phyloP scores from a whole-genome alignment of 2,888 invertebrate species.

The Acronicta alni region DNA sequence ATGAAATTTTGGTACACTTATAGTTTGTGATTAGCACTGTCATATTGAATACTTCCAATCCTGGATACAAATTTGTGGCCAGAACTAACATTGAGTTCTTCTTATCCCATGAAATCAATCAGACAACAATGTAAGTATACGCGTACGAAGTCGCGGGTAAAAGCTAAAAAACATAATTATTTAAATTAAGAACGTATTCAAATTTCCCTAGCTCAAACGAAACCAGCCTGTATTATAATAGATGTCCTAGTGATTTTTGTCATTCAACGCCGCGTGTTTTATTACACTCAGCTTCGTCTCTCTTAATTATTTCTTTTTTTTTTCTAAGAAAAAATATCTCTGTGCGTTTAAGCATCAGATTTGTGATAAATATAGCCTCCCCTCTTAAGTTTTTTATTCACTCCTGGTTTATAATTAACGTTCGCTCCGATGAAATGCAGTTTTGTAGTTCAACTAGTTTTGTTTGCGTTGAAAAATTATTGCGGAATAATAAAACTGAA shows the following conservation, averaged over 20 bases:
- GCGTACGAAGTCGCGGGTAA: too few relatives aligned
- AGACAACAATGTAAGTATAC: too few relatives aligned
- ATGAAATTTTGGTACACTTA: too few relatives aligned
- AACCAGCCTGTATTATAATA: conserved; percentile 48
- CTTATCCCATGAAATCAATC: too few relatives aligned
- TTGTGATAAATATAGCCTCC: conserved; percentile 83
- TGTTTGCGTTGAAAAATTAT: conserved; percentile 20
- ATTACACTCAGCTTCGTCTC: conserved; percentile 82
- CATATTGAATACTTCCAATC: too few relatives aligned
- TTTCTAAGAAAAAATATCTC: conserved; percentile 75
- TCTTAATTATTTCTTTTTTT: conserved; percentile 85
- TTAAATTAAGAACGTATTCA: neutral
- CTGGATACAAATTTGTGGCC: too few relatives aligned
- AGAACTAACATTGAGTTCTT: too few relatives aligned
- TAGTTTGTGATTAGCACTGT: too few relatives aligned
- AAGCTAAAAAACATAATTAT: too few relatives aligned
- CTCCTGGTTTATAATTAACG: conserved; percentile 49
- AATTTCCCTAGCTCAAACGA: conserved; percentile 10
- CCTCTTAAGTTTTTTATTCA: conserved; percentile 71
- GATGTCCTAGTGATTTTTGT: conserved; percentile 71
- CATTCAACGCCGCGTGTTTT: conserved; percentile 83
- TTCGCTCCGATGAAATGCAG: conserved; percentile 25
- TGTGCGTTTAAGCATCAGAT: conserved; percentile 80
- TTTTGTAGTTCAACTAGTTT: conserved; percentile 13
- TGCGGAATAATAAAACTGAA: neutral